A percentile compares a stretch with the other conserved stretches of the same genome.
phyloP scores from a whole-genome alignment of 2,113 vertebrate species.

The Eulemur rufifrons region DNA sequence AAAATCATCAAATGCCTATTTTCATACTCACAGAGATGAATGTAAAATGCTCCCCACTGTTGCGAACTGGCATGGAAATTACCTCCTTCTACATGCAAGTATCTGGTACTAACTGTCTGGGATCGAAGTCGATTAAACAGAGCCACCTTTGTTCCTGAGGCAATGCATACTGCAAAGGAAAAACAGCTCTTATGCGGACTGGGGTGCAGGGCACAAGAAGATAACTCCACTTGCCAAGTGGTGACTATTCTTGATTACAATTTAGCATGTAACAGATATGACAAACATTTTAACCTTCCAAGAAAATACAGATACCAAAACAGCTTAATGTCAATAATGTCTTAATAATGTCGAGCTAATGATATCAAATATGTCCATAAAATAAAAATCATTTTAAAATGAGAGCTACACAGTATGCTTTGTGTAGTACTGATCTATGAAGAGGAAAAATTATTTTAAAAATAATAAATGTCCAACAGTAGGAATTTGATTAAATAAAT shows the following conservation, averaged over 20 bases:
- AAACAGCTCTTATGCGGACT: not conserved
- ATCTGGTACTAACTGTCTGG: conserved; percentile 99
- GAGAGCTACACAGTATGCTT: not conserved
- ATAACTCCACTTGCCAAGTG: not conserved
- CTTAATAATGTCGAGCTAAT: not conserved
- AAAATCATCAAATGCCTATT: not conserved
- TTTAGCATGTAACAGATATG: not conserved
- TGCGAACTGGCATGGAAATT: conserved; percentile 99
- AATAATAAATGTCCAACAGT: not conserved
- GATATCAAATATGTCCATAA: not conserved
- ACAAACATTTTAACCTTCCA: not conserved
- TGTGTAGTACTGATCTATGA: not conserved
- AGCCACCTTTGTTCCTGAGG: conserved; percentile 99
- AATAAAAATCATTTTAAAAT: not conserved
- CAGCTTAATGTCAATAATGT: not conserved
- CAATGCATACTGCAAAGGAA: conserved; percentile 95
- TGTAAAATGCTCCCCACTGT: conserved; percentile 99
- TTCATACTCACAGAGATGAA: conserved; percentile 95
- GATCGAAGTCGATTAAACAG: conserved; percentile 99
- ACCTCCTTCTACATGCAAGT: conserved; percentile 98
- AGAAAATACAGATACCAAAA: not conserved
- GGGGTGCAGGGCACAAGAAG: not conserved
- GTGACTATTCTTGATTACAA: not conserved
- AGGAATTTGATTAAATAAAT: conserved; percentile 1
- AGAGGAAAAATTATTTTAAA: not conserved